phyloP scores from a whole-genome alignment of 2,797 vertebrate species.

The Manis crassicaudata region DNA sequence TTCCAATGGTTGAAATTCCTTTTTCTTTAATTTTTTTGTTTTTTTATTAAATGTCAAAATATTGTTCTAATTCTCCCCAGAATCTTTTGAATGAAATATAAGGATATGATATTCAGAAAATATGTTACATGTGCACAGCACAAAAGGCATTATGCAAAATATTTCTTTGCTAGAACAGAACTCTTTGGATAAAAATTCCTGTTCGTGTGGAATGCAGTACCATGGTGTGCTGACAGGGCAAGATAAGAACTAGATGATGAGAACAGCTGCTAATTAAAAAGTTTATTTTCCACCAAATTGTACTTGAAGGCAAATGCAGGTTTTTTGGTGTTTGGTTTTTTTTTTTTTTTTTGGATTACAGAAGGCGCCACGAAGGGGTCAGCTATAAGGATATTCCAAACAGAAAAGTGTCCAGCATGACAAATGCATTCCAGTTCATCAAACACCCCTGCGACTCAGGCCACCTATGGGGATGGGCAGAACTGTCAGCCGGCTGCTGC shows the following conservation, averaged over 20 bases:
- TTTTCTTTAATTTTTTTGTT: not conserved
- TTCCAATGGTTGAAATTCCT: constrained; percentile 35
- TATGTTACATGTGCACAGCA: not conserved
- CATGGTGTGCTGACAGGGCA: constrained; percentile 34
- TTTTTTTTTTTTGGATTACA: constrained; percentile 42
- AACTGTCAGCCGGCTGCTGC: not conserved
- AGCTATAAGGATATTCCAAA: constrained; percentile 53
- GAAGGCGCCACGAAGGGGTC: constrained; percentile 30
- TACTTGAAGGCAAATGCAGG: constrained; percentile 58
- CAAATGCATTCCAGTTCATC: constrained; percentile 43
- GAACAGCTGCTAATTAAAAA: constrained; percentile 73
- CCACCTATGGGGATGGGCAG: not conserved
- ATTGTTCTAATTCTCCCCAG: constrained; percentile 32
- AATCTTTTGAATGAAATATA: constrained; percentile 59
- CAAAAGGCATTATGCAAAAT: constrained; percentile 60
- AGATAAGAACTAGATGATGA: constrained; percentile 35
- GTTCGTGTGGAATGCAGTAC: constrained; percentile 34
- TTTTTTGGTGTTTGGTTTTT: too few species aligned
- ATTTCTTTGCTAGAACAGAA: constrained; percentile 55
- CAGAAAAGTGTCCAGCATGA: constrained; percentile 32
- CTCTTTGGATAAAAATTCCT: constrained; percentile 27
- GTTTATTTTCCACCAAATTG: constrained; percentile 64
- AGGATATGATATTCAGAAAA: constrained; percentile 35
- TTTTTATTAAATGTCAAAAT: constrained; percentile 62
- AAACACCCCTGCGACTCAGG: not conserved